Percentiles rank a stretch among this genome's conserved stretches.
phyloP scores from a whole-genome alignment of 2,888 invertebrate species.

The Dynastes grantii region DNA sequence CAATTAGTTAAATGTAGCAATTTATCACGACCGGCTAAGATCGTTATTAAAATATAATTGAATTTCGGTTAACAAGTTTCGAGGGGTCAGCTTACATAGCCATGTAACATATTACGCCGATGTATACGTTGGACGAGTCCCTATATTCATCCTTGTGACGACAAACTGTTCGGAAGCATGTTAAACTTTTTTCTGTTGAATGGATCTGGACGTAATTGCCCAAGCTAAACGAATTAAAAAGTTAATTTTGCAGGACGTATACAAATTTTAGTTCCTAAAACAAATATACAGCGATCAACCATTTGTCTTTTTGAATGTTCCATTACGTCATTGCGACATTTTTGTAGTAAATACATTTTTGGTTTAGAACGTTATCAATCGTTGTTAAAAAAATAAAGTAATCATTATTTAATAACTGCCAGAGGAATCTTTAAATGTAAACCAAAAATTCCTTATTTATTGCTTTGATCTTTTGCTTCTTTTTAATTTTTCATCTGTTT shows the following conservation, averaged over 20 bases:
- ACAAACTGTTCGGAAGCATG: conserved; percentile 5
- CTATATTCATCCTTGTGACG: conserved; percentile 18
- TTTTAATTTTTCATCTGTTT: too few species aligned
- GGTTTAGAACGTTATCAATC: too few species aligned
- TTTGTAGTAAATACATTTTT: too few species aligned
- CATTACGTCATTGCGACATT: background rate
- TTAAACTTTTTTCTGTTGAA: conserved; percentile 11
- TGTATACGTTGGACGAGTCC: background rate
- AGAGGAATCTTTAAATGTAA: too few species aligned
- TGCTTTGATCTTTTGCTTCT: too few species aligned
- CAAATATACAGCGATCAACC: too few species aligned
- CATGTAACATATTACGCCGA: background rate
- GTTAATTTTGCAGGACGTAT: conserved; percentile 21
- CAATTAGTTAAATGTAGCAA: conserved; percentile 70
- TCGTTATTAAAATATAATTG: conserved; percentile 69
- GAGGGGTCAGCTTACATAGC: conserved; percentile 63
- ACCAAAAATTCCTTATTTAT: too few species aligned
- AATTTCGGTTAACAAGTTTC: conserved; percentile 66
- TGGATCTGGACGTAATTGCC: background rate
- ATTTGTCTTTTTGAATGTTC: too few species aligned
- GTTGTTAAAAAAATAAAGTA: too few species aligned
- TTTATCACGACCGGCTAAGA: conserved; percentile 66
- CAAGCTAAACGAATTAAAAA: conserved; percentile 23
- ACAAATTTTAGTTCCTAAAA: background rate
- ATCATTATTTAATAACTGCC: too few species aligned